Base-by-base conservation (phyloP, 2,797 vertebrate genomes). In the Gallirallus australis region DNA sequence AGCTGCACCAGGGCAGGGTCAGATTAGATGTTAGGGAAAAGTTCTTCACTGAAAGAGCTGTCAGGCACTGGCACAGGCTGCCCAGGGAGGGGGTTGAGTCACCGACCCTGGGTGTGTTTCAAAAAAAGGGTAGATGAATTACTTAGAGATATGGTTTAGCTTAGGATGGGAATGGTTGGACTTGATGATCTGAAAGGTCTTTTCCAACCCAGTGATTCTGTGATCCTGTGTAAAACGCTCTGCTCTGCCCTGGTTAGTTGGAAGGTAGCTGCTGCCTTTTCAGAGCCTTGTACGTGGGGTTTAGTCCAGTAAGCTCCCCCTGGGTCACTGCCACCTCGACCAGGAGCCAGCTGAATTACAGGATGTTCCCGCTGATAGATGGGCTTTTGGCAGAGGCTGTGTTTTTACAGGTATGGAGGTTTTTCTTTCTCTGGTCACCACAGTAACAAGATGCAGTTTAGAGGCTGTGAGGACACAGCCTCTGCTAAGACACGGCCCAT, bases 311-410 rank as follows among this genome's bases (percentile, higher is more conserved):
- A 25, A 85, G 54, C 82, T 84, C 77, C 82, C 72, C 85, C 73
- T 24, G 35, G 87, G 93, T 95, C 91, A 85, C 78, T 45, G 86
- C 80, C 66, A 65, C 68, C 75, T 80, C 18, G 11, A 12, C 0
- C 0, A 88, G 63, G 28, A 90, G 86, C 73, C 83, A 45, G 89
- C 78, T 86, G 94, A 86, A 39, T 83, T 88, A 80, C 48, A 77
- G 68, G 48, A 17, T 76, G 70, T 82, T 90, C 72, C 57, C 64
- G 31, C 15, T 94, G 94, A 95, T 95, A 90, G 86, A 96, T 96
- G 90, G 79, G 52, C 91, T 94, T 86, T 89, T 57, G 78, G 40
- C 28, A 71, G 90, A 84, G 69, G 30, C 72, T 54, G 64, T 3
- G 9, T 48, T 93, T 86, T 50, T 47, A 21, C 77, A 94, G 86